Evolutionary conservation across 2,113 vertebrate genomes (phyloP), one percentile per base, ranked within the genome.

Genomic region (Rhinichthys klamathensis): DNA sequence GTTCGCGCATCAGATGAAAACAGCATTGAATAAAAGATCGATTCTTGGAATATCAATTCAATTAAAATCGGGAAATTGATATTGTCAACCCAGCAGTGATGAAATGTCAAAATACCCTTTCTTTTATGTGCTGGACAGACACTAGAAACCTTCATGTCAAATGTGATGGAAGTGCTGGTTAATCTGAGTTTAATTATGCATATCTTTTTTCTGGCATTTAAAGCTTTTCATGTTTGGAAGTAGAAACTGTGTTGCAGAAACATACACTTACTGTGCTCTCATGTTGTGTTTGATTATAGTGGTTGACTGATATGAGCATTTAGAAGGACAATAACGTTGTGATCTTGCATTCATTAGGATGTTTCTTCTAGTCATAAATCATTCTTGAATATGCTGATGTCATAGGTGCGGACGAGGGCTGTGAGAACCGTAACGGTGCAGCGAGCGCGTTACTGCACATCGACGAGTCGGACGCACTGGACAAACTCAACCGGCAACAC

Each of bases 381-480:
- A 54, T 51, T 32, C 7, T 23, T 38, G 7, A 23, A 11, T 38
- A 23, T 21, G 73, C 13, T 75, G 3, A 5, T 21, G 16, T 30
- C 25, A 9, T 75, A 98, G 96, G 96, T 93, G 96, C 94, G 32
- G 97, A 95, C 0, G 97, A 99, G 90, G 95, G 97, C 89, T 96
- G 97, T 85, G 98, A 98, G 90, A 98, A 97, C 92, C 94, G 97
- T 84, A 99, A 99, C 80, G 98, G 97, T 87, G 98, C 97, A 74
- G 97, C 97, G 83, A 98, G 97, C 90, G 97, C 97, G 25, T 95
- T 98, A 90, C 95, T 99, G 92, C 98, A 98, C 95, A 97, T 99
- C 85, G 97, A 99, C 87, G 97, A 98, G 89, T 97, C 97, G 30
- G 96, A 96, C 77, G 95, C 95, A 9, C 94, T 96, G 2, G 96